Conservation (phyloP, 2,113 vertebrate species). For the Poecilia latipinna region DNA sequence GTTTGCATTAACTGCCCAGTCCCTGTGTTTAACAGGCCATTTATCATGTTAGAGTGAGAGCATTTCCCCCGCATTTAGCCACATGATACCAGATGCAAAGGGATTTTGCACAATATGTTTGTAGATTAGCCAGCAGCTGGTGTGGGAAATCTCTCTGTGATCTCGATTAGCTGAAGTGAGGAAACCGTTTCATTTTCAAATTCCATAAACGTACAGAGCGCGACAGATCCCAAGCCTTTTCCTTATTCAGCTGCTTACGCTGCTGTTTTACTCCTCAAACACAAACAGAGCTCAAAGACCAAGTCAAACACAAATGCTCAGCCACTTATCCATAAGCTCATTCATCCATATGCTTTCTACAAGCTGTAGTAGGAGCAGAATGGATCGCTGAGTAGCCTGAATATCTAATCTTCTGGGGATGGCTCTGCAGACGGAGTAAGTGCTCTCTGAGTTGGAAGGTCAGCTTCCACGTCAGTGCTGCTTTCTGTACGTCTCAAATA, state of each 20-base stretch:
- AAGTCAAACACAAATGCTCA: slow-evolving; percentile 28
- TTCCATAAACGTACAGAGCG: neutral
- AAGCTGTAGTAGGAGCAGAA: slow-evolving; percentile 8
- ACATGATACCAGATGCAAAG: slow-evolving; percentile 1
- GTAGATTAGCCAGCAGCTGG: slow-evolving; percentile 48
- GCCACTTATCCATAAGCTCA: slow-evolving; percentile 35
- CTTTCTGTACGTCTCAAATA: neutral
- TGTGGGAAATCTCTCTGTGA: slow-evolving; percentile 28
- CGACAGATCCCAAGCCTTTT: neutral
- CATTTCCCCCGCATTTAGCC: neutral
- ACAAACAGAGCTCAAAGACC: slow-evolving; percentile 15
- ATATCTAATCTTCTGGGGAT: slow-evolving; percentile 8
- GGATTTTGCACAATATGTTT: slow-evolving; percentile 1
- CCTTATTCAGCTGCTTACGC: neutral
- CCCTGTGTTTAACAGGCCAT: neutral
- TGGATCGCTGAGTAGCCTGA: slow-evolving; percentile 10
- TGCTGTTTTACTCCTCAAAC: neutral
- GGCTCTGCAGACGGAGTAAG: slow-evolving; percentile 6
- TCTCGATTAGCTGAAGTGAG: slow-evolving; percentile 37
- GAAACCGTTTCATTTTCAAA: slow-evolving; percentile 5
- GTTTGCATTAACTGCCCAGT: neutral
- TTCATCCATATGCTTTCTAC: slow-evolving; percentile 36
- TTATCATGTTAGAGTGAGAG: neutral
- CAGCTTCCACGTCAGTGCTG: slow-evolving; percentile 2
- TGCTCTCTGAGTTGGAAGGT: slow-evolving; percentile 4